Conservation (phyloP, 2,797 vertebrate genomes). For the Gallinago stenura region DNA sequence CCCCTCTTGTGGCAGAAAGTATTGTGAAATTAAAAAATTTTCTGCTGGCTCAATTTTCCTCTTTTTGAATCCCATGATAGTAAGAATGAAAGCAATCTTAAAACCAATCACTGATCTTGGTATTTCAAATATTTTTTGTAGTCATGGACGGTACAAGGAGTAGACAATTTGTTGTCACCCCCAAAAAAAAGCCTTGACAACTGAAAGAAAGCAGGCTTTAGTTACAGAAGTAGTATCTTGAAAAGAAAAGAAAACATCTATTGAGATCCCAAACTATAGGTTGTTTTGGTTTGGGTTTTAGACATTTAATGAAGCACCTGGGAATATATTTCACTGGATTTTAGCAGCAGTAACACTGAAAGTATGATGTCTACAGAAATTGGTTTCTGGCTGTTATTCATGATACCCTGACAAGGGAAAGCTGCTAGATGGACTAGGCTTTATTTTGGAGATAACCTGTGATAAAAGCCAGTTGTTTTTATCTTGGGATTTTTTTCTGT, state of each 20-base stretch:
- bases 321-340: background rate
- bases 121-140: slow-evolving; percentile 35
- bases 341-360: background rate
- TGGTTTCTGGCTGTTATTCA: background rate
- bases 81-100: slow-evolving; percentile 44
- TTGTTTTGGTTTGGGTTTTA: background rate
- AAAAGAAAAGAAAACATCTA: background rate
- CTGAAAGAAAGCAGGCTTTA: slow-evolving; percentile 1
- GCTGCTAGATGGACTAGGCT: background rate
- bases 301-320: slow-evolving; percentile 1
- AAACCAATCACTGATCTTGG: slow-evolving; percentile 13
- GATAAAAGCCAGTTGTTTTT: slow-evolving; percentile 1
- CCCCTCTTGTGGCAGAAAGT: background rate
- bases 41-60: slow-evolving; percentile 12
- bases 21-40: background rate
- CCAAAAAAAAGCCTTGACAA: background rate
- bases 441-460: background rate
- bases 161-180: background rate
- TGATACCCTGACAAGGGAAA: background rate
- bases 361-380: background rate
- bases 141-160: background rate
- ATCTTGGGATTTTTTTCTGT: background rate
- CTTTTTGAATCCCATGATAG: slow-evolving; percentile 17
- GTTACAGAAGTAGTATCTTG: slow-evolving; percentile 4
- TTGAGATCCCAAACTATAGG: background rate